Conservation (phyloP, 2,113 vertebrate genomes). For the Ptilorrhoa leucosticta region DNA sequence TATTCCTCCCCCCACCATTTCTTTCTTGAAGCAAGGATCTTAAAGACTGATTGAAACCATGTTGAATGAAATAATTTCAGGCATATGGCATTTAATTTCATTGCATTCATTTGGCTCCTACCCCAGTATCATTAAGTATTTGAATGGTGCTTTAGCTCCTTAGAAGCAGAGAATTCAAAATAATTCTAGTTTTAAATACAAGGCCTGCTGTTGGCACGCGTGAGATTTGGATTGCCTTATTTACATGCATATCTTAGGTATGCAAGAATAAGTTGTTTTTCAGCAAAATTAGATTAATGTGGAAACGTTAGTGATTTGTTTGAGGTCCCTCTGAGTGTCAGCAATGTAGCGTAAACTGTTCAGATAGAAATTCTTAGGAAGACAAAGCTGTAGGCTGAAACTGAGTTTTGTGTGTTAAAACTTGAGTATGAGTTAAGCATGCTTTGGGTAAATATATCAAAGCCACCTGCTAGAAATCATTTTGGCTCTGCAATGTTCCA, state of each 20-base stretch:
- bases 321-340: background rate
- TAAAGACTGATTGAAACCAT: background rate
- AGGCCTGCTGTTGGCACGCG: background rate
- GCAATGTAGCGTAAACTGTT: background rate
- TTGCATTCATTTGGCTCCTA: background rate
- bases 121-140: background rate
- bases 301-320: background rate
- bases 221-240: background rate
- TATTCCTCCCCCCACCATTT: rapidly evolving
- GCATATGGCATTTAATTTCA: background rate
- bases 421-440: background rate
- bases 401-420: background rate
- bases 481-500: background rate
- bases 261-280: background rate
- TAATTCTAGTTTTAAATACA: background rate
- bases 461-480: conserved; percentile 20
- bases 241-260: background rate
- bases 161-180: background rate
- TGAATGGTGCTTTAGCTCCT: background rate
- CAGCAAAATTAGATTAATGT: background rate
- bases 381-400: background rate
- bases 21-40: background rate
- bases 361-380: background rate
- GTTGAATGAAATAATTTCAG: background rate
- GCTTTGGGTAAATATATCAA: conserved; percentile 5